phyloP scores from a whole-genome alignment of 2,888 invertebrate species.

The Choristoneura rosaceana region DNA sequence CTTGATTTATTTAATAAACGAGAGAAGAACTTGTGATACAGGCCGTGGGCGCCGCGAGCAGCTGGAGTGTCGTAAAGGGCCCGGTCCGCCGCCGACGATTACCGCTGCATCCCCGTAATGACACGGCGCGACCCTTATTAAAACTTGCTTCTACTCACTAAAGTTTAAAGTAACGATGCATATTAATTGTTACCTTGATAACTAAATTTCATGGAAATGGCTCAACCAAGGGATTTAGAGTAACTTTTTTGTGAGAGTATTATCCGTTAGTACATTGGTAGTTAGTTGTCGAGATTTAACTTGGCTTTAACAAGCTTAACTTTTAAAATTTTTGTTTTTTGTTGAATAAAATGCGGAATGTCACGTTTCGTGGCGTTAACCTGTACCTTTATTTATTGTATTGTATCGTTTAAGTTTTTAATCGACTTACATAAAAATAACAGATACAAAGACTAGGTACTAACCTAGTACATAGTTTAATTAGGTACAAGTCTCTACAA shows the following conservation, averaged over 20 bases:
- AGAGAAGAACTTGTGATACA: constrained; percentile 21
- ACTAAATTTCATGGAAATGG: constrained; percentile 53
- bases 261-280: background rate
- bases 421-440: no score
- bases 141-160: constrained; percentile 73
- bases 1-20: constrained; percentile 37
- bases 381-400: no score
- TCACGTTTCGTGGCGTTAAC: background rate
- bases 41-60: constrained; percentile 30
- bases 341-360: background rate
- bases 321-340: no score
- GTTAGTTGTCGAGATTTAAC: background rate
- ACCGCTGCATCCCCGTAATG: constrained; percentile 75
- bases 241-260: constrained; percentile 4
- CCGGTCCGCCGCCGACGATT: constrained; percentile 65
- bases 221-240: background rate
- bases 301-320: no score
- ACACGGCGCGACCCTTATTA: constrained; percentile 74
- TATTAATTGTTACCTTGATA: constrained; percentile 76
- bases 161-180: constrained; percentile 77
- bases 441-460: no score
- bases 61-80: constrained; percentile 50
- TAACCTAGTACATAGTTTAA: no score
- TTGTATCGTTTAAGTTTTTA: no score
- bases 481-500: no score